phyloP scores from a whole-genome alignment of 2,888 invertebrate genomes.

The Ichneumon xanthorius region DNA sequence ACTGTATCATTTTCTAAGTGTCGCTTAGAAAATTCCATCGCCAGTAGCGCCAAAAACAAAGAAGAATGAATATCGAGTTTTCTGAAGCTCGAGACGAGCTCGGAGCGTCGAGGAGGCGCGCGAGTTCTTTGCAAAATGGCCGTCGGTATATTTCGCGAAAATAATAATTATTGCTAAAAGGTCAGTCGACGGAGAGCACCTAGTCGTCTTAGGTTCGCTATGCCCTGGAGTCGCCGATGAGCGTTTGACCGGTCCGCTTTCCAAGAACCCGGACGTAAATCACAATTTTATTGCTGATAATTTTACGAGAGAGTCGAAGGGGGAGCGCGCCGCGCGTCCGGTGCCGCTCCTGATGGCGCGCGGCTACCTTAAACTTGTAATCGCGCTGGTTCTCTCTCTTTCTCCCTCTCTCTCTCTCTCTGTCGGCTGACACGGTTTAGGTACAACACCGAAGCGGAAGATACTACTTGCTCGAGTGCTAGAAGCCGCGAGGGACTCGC shows the following conservation, averaged over 20 bases:
- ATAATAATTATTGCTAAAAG: constrained; percentile 70
- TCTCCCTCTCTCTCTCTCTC: constrained; percentile 2
- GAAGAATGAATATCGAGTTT: not conserved
- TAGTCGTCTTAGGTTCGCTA: constrained; percentile 53
- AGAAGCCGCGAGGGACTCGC: constrained; percentile 42
- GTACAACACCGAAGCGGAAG: constrained; percentile 25
- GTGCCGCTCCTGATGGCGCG: constrained; percentile 59
- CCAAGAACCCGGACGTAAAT: constrained; percentile 81
- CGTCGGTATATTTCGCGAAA: constrained; percentile 56
- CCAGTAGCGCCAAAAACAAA: constrained; percentile 8
- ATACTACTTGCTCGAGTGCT: constrained; percentile 17
- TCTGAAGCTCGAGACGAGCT: not conserved
- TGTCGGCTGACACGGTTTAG: constrained; percentile 6
- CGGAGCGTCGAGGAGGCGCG: not conserved
- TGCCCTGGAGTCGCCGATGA: constrained; percentile 58
- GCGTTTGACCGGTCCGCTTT: constrained; percentile 78
- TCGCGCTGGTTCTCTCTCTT: constrained; percentile 68
- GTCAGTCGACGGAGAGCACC: constrained; percentile 69
- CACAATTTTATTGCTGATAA: constrained; percentile 83
- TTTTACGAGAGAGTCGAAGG: constrained; percentile 81
- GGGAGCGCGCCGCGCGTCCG: constrained; percentile 57
- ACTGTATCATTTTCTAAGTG: too few species aligned
- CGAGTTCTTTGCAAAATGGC: constrained; percentile 7
- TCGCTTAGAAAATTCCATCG: not conserved
- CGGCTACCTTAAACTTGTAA: constrained; percentile 78